Conservation (phyloP, 2,797 vertebrate species). For the Argentina silus region DNA sequence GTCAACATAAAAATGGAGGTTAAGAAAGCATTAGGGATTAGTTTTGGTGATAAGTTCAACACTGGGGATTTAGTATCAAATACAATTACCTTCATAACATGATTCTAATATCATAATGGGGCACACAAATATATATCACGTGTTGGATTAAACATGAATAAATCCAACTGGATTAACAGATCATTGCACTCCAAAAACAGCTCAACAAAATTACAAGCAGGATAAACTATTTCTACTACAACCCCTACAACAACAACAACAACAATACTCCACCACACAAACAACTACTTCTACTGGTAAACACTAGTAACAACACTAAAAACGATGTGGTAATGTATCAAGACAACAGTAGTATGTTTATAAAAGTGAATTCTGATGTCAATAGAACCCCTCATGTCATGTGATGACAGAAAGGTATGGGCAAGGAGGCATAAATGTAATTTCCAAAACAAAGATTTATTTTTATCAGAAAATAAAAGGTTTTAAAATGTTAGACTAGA, state of each 20-base stretch:
- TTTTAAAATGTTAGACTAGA: no score
- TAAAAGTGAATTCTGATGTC: neutral
- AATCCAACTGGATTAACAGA: neutral
- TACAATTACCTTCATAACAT: neutral
- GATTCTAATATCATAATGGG: no score
- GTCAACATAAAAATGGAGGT: slow-evolving; percentile 1
- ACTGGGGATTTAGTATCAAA: neutral
- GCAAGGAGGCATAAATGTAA: neutral
- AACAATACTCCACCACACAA: slow-evolving; percentile 43
- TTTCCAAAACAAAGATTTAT: neutral
- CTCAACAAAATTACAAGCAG: neutral
- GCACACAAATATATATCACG: neutral
- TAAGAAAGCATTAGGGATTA: neutral
- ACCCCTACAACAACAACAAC: slow-evolving; percentile 1
- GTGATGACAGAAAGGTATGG: neutral
- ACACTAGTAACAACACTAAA: slow-evolving; percentile 23
- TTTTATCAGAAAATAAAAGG: neutral
- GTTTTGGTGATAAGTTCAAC: neutral
- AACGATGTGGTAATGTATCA: slow-evolving; percentile 63
- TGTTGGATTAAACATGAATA: neutral
- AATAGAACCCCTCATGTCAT: neutral
- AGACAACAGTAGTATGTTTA: neutral
- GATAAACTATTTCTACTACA: slow-evolving; percentile 8
- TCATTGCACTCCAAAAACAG: neutral
- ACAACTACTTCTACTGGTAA: slow-evolving; percentile 43